Conservation (phyloP, 1,140 invertebrate genomes). For the Heliothis virescens region DNA sequence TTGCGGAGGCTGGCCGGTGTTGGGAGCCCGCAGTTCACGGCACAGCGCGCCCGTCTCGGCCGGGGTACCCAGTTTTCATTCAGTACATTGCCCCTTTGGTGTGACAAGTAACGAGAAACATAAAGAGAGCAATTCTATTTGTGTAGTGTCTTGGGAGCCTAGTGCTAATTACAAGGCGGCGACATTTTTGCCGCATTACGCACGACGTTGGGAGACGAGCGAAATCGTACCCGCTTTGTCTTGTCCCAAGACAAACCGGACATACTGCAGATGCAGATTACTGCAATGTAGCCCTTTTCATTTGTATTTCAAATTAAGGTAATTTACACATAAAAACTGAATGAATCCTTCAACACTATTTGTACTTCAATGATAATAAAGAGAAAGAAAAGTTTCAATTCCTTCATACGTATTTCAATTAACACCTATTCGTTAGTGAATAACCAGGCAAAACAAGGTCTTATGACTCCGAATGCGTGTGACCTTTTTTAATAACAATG, state of each 20-base stretch:
- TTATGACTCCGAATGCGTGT: no score
- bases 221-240: slow-evolving; percentile 52
- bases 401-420: slow-evolving; percentile 14
- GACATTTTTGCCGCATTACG: slow-evolving; percentile 65
- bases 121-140: slow-evolving; percentile 65
- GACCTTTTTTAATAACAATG: background rate
- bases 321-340: no score
- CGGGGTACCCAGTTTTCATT: slow-evolving; percentile 35
- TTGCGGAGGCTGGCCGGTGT: slow-evolving; percentile 13
- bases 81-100: slow-evolving; percentile 58
- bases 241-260: background rate
- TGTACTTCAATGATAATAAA: no score
- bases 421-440: background rate
- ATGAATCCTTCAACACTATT: background rate
- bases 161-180: slow-evolving; percentile 63
- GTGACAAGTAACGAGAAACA: slow-evolving; percentile 52
- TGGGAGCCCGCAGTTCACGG: slow-evolving; percentile 13
- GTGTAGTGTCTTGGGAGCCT: slow-evolving; percentile 57
- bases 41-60: slow-evolving; percentile 8
- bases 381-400: background rate
- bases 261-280: slow-evolving; percentile 28
- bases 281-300: background rate
- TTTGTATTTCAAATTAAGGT: background rate
- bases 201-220: slow-evolving; percentile 38
- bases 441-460: no score